Percentiles rank a stretch among this genome's conserved stretches.
These are phyloP conservation scores for Muraenolepis orangiensis DNA, from an alignment of 2,797 vertebrate species.

Conservation along the genomic window DNA sequence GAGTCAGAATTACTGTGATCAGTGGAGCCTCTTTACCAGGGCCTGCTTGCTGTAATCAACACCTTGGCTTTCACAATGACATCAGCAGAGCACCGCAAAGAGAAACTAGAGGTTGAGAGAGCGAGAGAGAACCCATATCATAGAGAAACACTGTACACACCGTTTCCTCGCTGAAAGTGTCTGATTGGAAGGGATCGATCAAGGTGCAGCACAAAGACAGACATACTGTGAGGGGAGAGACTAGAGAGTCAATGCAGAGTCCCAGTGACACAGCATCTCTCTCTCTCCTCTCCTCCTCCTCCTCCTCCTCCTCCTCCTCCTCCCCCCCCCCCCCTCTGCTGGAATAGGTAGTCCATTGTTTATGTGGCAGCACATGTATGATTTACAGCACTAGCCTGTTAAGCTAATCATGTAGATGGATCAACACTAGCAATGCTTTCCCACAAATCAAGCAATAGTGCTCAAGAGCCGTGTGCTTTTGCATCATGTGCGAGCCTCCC, in stretches of 20 bases:
- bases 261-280: constrained; percentile 75
- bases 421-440: constrained; percentile 27
- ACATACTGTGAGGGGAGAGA: constrained; percentile 34
- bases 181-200: constrained; percentile 15
- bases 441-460: constrained; percentile 30
- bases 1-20: neutral
- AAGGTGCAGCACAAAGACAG: constrained; percentile 15
- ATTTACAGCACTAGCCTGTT: constrained; percentile 15
- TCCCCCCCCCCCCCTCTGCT: neutral
- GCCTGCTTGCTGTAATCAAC: neutral
- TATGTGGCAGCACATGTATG: constrained; percentile 13
- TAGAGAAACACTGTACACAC: neutral
- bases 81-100: neutral
- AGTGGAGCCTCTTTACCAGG: neutral
- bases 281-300: constrained; percentile 36
- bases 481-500: constrained; percentile 27
- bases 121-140: neutral
- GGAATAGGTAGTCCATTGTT: neutral
- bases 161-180: neutral
- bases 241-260: constrained; percentile 50
- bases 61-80: neutral
- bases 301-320: neutral
- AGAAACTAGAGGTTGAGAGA: neutral
- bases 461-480: constrained; percentile 4
- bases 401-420: constrained; percentile 44